These are phyloP conservation scores for Eurystomus gularis DNA, from an alignment of 2,113 vertebrate species.

Conservation along the genomic window DNA sequence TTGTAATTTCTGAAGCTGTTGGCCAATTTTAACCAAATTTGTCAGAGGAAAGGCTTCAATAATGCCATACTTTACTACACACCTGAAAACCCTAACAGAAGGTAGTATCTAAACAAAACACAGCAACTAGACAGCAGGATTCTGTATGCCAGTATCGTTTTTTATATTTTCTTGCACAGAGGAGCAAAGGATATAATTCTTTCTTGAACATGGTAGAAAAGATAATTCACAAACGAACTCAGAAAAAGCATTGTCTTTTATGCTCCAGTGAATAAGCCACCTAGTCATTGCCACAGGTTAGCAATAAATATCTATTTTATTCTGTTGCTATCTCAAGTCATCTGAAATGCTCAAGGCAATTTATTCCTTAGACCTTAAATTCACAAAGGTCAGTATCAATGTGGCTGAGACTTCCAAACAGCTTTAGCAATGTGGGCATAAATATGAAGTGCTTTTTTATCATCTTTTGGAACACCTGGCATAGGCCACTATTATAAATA, in stretches of 20 bases:
- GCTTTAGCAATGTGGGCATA: neutral
- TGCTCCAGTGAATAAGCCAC: neutral
- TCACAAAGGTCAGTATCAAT: neutral
- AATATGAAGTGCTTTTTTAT: neutral
- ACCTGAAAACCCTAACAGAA: neutral
- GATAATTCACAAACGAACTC: neutral
- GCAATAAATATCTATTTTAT: constrained; percentile 2
- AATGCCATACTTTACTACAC: neutral
- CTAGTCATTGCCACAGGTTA: neutral
- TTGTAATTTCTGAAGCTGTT: neutral
- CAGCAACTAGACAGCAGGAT: neutral
- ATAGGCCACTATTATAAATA: neutral
- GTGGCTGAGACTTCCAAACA: neutral
- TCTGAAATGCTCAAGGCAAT: neutral
- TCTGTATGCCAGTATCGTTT: neutral
- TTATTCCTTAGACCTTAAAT: neutral
- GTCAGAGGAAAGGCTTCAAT: neutral
- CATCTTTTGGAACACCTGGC: neutral
- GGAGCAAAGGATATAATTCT: neutral
- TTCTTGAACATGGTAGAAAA: neutral
- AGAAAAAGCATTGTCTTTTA: neutral
- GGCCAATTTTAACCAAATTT: neutral
- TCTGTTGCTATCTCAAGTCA: neutral
- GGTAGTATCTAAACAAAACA: neutral
- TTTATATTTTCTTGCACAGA: neutral